Evolutionary conservation across 2,797 vertebrate species (phyloP).

Genomic region (Kryptopterus vitreolus): DNA sequence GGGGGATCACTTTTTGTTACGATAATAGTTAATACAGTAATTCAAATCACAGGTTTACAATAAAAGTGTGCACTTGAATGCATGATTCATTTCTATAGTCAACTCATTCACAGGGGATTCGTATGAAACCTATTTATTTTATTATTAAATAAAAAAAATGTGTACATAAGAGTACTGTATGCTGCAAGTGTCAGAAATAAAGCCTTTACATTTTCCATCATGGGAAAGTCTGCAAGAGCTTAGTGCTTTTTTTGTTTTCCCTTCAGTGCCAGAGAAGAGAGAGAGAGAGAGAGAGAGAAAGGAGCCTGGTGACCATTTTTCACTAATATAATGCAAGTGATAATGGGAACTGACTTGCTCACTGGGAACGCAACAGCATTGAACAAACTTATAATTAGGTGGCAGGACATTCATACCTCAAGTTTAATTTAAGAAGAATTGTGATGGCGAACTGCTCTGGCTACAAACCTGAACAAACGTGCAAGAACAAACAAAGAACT

Average conservation of each 20-base stretch:
- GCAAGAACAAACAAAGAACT: not conserved
- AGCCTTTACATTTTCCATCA: not conserved
- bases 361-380: not conserved
- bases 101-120: too few species aligned
- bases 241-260: not conserved
- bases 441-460: not conserved
- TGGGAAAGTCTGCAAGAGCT: not conserved
- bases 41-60: too few species aligned
- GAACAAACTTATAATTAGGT: not conserved
- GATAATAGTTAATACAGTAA: not conserved
- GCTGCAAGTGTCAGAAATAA: not conserved
- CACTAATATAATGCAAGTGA: constrained; percentile 1
- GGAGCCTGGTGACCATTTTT: not conserved
- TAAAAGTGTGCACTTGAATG: too few species aligned
- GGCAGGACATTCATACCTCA: not conserved
- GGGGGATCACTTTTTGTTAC: too few species aligned
- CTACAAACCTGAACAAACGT: too few species aligned
- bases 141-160: not conserved
- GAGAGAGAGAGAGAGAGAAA: not conserved
- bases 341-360: not conserved
- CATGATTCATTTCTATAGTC: too few species aligned
- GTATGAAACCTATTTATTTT: not conserved
- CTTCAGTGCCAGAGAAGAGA: not conserved
- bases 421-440: not conserved
- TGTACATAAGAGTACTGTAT: not conserved